A percentile compares a stretch with the other conserved stretches of the same genome.
Conservation (phyloP, 2,113 vertebrate species). For the Apteryx mantelli region DNA sequence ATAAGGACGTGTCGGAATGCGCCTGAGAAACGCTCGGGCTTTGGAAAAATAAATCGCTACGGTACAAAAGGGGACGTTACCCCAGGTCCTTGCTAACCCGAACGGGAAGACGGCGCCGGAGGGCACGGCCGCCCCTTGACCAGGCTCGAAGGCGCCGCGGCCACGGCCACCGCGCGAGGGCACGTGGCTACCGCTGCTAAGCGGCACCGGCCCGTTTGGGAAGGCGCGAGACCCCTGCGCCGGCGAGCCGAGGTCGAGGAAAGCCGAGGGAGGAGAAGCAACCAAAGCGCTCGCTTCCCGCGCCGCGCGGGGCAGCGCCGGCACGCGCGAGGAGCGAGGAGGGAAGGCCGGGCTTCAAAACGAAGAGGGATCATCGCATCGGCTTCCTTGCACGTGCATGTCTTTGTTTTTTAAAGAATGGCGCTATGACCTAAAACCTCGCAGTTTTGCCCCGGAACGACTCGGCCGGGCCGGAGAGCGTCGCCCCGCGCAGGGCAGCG, state of each 20-base stretch:
- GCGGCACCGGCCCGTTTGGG: rapidly evolving
- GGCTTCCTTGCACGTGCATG: rapidly evolving
- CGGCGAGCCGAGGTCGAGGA: background rate
- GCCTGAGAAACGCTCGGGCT: background rate
- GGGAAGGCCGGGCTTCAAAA: background rate
- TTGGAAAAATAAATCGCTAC: background rate
- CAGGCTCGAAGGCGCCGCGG: no score
- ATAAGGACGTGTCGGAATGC: background rate
- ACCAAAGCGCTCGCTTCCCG: rapidly evolving
- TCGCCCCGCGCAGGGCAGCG: background rate
- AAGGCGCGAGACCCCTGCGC: background rate
- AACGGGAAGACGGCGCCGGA: no score
- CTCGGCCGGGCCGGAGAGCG: no score
- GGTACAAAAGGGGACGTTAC: background rate
- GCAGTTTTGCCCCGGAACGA: rapidly evolving
- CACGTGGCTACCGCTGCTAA: background rate
- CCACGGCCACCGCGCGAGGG: no score
- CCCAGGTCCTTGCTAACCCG: no score
- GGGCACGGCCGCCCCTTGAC: background rate
- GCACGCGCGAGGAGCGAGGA: no score
- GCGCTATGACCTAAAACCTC: rapidly evolving
- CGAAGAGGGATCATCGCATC: background rate
- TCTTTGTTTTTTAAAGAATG: background rate
- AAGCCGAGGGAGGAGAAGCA: background rate
- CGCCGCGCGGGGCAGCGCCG: no score